phyloP scores from a whole-genome alignment of 2,113 vertebrate species.

The Zosterops borbonicus region DNA sequence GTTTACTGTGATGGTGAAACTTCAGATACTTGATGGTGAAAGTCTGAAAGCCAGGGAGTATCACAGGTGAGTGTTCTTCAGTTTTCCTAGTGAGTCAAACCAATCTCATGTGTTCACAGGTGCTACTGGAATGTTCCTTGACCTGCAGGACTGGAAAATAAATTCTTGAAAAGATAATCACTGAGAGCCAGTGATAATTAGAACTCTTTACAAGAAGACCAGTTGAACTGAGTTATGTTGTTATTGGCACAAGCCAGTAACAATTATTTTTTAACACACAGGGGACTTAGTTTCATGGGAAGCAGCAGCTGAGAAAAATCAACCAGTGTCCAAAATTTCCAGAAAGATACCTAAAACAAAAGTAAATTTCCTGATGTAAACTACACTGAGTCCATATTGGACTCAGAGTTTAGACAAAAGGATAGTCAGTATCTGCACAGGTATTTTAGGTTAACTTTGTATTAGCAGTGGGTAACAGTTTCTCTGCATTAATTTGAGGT shows the following conservation, averaged over 20 bases:
- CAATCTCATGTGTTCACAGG: neutral
- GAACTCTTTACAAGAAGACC: neutral
- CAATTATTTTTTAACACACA: neutral
- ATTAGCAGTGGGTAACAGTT: neutral
- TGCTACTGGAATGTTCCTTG: neutral
- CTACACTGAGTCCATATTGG: neutral
- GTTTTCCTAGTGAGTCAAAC: neutral
- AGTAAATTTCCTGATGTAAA: neutral
- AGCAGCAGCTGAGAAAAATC: neutral
- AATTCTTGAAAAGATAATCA: neutral
- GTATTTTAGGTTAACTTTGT: neutral
- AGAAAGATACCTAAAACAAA: neutral
- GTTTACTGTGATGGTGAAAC: neutral
- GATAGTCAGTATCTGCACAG: neutral
- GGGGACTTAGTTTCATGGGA: neutral
- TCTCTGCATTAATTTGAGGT: neutral
- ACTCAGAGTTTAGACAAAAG: neutral
- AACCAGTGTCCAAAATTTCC: neutral
- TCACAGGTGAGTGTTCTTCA: accelerated
- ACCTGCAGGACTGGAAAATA: neutral
- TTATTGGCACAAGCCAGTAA: neutral
- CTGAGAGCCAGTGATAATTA: neutral
- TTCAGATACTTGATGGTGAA: neutral
- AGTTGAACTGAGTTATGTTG: neutral
- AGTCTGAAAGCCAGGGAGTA: neutral